Percentiles rank a stretch among this genome's conserved stretches.
Evolutionary conservation across 2,888 invertebrate species (phyloP).

Genomic region (Eupithecia inturbata): DNA sequence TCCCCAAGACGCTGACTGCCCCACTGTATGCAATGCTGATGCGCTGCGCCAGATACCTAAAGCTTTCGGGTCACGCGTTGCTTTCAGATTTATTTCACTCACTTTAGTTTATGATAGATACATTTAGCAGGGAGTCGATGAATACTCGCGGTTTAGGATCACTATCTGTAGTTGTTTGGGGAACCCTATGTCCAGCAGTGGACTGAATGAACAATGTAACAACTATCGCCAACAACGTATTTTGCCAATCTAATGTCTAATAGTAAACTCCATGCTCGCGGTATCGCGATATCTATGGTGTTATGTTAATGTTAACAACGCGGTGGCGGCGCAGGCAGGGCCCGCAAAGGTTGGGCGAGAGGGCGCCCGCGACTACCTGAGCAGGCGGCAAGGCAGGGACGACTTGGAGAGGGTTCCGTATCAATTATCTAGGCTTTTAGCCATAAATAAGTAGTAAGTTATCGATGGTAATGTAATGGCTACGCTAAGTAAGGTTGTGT

Average conservation of each 20-base stretch:
- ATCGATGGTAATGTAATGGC: background rate
- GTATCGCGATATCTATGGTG: background rate
- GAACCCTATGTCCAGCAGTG: background rate
- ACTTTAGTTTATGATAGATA: no score
- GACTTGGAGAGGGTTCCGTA: conserved; percentile 13
- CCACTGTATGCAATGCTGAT: no score
- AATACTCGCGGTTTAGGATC: no score
- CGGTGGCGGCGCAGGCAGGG: no score
- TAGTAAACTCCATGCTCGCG: background rate
- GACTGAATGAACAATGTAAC: background rate
- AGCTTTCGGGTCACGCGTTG: no score
- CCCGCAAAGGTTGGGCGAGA: conserved; percentile 25
- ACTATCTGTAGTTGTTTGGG: background rate
- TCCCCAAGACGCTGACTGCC: no score
- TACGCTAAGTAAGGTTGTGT: background rate
- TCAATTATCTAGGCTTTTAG: background rate
- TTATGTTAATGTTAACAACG: no score
- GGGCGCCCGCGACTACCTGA: conserved; percentile 34
- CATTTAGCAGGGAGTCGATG: no score
- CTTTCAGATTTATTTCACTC: no score
- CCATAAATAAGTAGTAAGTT: background rate
- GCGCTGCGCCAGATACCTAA: no score
- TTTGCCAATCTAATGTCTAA: background rate
- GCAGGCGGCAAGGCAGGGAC: conserved; percentile 22
- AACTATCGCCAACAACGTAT: background rate